Conservation (phyloP, 1,140 invertebrate species). For the Aphelenchoides avenae region DNA sequence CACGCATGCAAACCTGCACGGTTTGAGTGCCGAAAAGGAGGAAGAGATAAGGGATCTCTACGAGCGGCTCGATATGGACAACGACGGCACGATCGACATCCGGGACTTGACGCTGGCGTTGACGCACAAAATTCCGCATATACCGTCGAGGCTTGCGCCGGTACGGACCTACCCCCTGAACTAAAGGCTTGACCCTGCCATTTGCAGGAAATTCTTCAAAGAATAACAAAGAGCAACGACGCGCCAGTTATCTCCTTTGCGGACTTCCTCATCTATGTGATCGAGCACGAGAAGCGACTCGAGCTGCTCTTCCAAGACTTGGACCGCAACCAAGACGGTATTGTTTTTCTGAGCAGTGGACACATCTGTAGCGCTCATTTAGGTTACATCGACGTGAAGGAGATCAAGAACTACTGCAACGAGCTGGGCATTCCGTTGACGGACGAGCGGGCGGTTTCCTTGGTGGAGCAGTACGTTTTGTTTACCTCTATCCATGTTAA, state of each 20-base stretch:
- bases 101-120: conserved; percentile 80
- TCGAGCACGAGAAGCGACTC: conserved; percentile 51
- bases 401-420: conserved; percentile 51
- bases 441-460: conserved; percentile 58
- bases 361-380: no score
- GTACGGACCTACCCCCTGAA: conserved; percentile 64
- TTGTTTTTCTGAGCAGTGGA: no score
- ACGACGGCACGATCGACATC: conserved; percentile 87
- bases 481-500: conserved; percentile 17
- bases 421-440: conserved; percentile 61
- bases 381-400: conserved; percentile 48
- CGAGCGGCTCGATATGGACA: conserved; percentile 69
- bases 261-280: conserved; percentile 71
- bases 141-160: conserved; percentile 73
- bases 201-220: conserved; percentile 38
- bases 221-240: conserved; percentile 56
- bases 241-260: conserved; percentile 83
- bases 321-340: conserved; percentile 54
- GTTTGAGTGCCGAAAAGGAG: conserved; percentile 60
- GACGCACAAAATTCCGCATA: conserved; percentile 75
- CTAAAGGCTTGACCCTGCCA: neutral
- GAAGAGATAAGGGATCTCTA: conserved; percentile 74
- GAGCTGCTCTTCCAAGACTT: conserved; percentile 52
- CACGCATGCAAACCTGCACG: conserved; percentile 51
- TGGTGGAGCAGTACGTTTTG: conserved; percentile 60